phyloP scores from a whole-genome alignment of 2,797 vertebrate species.

The Catamblyrhynchus diadema region DNA sequence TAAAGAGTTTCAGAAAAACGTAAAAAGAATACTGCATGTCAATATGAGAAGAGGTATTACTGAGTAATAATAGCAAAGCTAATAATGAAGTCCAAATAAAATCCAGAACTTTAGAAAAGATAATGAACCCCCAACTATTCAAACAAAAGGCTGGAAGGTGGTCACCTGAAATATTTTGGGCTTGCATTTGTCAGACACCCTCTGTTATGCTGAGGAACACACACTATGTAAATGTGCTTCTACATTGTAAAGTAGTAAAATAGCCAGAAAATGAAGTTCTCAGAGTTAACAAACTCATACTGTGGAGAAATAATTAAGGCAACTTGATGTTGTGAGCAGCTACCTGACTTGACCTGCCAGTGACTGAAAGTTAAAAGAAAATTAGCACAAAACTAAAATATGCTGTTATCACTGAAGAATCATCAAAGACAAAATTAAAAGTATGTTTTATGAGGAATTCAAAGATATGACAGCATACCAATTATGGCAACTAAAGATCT shows the following conservation, averaged over 20 bases:
- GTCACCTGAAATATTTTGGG: neutral
- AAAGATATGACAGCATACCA: neutral
- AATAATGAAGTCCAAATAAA: neutral
- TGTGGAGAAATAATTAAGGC: neutral
- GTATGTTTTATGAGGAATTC: neutral
- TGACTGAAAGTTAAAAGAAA: neutral
- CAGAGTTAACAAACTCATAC: neutral
- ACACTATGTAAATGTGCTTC: neutral
- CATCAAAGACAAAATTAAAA: neutral
- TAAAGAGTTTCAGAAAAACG: neutral
- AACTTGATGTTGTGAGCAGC: neutral
- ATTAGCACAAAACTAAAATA: neutral
- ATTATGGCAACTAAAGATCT: neutral
- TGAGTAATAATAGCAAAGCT: neutral
- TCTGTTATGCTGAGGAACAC: neutral
- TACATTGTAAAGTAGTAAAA: neutral
- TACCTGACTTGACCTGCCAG: neutral
- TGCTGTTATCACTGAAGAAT: neutral
- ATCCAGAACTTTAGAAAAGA: neutral
- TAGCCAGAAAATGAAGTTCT: neutral
- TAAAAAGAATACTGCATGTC: neutral
- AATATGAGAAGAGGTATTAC: neutral
- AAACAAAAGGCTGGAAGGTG: neutral
- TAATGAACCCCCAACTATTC: neutral
- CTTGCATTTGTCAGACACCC: neutral